phyloP scores from a whole-genome alignment of 2,797 vertebrate genomes.

The Semotilus atromaculatus region DNA sequence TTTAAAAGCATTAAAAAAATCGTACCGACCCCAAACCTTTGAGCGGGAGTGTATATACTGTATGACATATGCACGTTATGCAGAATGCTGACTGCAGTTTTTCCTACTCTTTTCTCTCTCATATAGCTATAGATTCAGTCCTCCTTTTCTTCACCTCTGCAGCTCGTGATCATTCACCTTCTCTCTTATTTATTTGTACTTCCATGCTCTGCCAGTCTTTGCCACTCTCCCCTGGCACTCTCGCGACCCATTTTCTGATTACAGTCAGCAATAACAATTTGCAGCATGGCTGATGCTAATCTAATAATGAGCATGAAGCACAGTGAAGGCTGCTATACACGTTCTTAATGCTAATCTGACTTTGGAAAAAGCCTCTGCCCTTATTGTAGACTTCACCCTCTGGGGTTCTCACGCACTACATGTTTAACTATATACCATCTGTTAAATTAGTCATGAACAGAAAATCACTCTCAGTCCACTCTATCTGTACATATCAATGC shows the following conservation, averaged over 20 bases:
- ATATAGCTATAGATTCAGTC: neutral
- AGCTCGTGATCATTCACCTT: constrained; percentile 15
- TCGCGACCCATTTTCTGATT: constrained; percentile 37
- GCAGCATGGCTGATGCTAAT: constrained; percentile 49
- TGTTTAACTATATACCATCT: neutral
- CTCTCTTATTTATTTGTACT: constrained; percentile 22
- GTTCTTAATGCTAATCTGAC: constrained; percentile 38
- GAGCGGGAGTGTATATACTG: neutral
- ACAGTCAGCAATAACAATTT: constrained; percentile 44
- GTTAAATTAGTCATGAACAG: constrained; percentile 11
- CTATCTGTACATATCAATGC: neutral
- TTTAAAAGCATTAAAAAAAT: neutral
- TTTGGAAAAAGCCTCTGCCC: constrained; percentile 18
- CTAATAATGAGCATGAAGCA: constrained; percentile 46
- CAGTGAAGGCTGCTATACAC: neutral
- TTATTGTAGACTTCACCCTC: neutral
- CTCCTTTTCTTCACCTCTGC: neutral
- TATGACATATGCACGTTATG: neutral
- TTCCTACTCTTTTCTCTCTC: neutral
- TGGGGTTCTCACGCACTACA: neutral
- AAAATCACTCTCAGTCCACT: neutral
- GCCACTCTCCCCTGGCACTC: constrained; percentile 26
- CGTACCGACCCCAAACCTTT: neutral
- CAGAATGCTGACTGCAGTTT: neutral
- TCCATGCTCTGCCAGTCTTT: constrained; percentile 25